phyloP scores from a whole-genome alignment of 2,888 invertebrate genomes.

The Heliconius ismenius region DNA sequence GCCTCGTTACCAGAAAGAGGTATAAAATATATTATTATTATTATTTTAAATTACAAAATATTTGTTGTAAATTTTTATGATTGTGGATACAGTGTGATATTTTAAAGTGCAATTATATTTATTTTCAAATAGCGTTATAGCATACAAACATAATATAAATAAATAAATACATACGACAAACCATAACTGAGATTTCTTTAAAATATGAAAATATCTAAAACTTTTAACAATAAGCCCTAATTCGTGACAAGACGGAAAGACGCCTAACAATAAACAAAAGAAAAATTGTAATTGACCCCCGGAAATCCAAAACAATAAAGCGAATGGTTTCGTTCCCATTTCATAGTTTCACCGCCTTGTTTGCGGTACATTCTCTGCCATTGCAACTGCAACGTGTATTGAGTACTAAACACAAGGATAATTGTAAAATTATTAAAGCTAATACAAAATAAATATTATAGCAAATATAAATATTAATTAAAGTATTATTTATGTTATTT shows the following conservation, averaged over 20 bases:
- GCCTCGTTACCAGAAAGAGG: too few relatives aligned
- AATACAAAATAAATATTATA: neutral
- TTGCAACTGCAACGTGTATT: constrained; percentile 36
- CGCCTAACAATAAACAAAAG: constrained; percentile 46
- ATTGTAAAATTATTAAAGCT: neutral
- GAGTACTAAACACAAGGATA: constrained; percentile 23
- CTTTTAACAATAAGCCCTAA: constrained; percentile 4
- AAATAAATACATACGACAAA: too few relatives aligned
- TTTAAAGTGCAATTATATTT: too few relatives aligned
- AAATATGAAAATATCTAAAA: neutral
- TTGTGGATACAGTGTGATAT: too few relatives aligned
- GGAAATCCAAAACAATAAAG: constrained; percentile 60
- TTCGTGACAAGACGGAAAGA: constrained; percentile 28
- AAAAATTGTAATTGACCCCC: constrained; percentile 49
- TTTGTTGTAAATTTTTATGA: too few relatives aligned
- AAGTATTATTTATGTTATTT: too few relatives aligned
- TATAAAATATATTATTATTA: too few relatives aligned
- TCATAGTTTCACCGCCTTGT: constrained; percentile 59
- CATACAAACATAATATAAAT: too few relatives aligned
- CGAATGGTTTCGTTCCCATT: constrained; percentile 50
- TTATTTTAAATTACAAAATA: too few relatives aligned
- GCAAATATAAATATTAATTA: too few relatives aligned
- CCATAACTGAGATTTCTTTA: too few relatives aligned
- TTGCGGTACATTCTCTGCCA: constrained; percentile 43
- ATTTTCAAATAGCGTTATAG: too few relatives aligned